phyloP scores from a whole-genome alignment of 2,888 invertebrate genomes.

The Drosophila nigritarsus region DNA sequence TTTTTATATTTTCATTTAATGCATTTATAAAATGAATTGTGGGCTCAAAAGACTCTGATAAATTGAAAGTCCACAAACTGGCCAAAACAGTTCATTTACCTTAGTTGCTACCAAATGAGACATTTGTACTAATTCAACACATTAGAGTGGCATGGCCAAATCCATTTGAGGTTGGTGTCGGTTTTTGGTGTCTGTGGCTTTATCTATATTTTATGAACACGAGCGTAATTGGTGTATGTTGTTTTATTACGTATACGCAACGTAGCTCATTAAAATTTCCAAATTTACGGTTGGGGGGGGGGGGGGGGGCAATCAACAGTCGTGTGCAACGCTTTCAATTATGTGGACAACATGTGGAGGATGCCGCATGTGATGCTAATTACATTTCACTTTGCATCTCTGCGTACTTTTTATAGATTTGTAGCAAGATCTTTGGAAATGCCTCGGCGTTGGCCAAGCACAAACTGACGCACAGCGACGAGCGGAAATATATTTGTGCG shows the following conservation, averaged over 20 bases:
- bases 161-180: constrained; percentile 28
- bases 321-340: constrained; percentile 46
- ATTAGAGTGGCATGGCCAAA: background rate
- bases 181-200: background rate
- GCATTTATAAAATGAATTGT: background rate
- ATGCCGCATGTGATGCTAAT: constrained; percentile 52
- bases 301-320: background rate
- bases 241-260: constrained; percentile 63
- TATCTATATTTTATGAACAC: constrained; percentile 9
- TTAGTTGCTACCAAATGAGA: background rate
- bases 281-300: constrained; percentile 26
- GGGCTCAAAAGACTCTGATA: background rate
- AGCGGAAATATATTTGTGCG: constrained; percentile 97
- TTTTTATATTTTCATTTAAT: background rate
- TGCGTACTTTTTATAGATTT: constrained; percentile 89
- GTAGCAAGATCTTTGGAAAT: constrained; percentile 98
- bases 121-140: background rate
- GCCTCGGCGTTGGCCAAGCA: constrained; percentile 98
- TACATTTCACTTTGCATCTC: constrained; percentile 57
- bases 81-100: background rate
- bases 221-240: constrained; percentile 34
- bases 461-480: constrained; percentile 99
- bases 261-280: constrained; percentile 59
- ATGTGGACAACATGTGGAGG: constrained; percentile 35
- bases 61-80: background rate